Percentiles rank a stretch among this genome's conserved stretches.
These are phyloP conservation scores for Lampris megalopsis DNA, from an alignment of 2,113 vertebrate species.

Conservation along the genomic window DNA sequence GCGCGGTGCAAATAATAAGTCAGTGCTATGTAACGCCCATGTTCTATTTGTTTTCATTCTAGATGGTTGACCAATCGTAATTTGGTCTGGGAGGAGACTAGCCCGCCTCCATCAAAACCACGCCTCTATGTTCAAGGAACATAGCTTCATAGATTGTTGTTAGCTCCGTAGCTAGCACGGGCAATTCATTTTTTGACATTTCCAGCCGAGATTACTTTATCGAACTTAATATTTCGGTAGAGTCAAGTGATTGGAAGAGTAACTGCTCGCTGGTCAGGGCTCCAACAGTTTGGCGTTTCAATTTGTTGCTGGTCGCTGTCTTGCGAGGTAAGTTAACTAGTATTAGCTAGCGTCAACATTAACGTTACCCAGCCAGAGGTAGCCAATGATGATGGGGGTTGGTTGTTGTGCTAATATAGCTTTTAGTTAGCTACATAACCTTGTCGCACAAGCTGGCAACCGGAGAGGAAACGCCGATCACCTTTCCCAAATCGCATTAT, in stretches of 20 bases:
- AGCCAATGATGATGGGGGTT: conserved; percentile 52
- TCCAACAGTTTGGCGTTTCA: conserved; percentile 24
- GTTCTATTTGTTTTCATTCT: conserved; percentile 74
- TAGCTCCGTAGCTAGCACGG: conserved; percentile 71
- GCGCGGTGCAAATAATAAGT: too few relatives aligned
- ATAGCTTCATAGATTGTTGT: conserved; percentile 79
- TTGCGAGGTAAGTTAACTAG: conserved; percentile 71
- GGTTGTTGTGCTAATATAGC: conserved; percentile 77
- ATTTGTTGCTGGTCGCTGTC: conserved; percentile 66
- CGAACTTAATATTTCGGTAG: conserved; percentile 36
- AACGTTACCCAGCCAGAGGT: conserved; percentile 43
- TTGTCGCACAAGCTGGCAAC: not conserved
- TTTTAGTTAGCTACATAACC: conserved; percentile 34
- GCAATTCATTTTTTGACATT: conserved; percentile 55
- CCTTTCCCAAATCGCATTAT: not conserved
- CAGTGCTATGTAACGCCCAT: too few relatives aligned
- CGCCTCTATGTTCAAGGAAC: conserved; percentile 77
- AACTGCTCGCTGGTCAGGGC: conserved; percentile 5
- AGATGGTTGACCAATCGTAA: conserved; percentile 60
- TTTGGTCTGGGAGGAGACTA: conserved; percentile 49
- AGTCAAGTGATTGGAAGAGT: conserved; percentile 19
- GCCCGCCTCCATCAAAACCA: conserved; percentile 60
- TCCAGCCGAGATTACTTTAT: conserved; percentile 33
- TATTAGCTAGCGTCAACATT: conserved; percentile 52
- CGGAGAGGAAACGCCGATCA: not conserved